A percentile compares a stretch with the other conserved stretches of the same genome.
These are phyloP conservation scores for Sycon ciliatum DNA, from an alignment of 37 sponge, comb jelly and placozoan species.

Conservation along the genomic window DNA sequence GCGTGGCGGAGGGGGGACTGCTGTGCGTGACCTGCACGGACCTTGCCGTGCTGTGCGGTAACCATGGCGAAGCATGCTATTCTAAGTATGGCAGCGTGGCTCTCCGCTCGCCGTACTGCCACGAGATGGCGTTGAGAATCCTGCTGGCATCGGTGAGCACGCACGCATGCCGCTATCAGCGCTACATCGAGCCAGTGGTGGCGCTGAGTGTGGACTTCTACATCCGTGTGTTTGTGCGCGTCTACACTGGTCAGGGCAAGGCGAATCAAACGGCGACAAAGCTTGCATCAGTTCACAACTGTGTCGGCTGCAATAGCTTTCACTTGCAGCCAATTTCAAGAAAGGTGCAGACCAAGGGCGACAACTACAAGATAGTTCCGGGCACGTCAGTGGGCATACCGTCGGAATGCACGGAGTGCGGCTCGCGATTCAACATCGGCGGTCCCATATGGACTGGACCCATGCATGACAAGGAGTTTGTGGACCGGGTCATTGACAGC, in stretches of 20 bases:
- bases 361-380: not conserved
- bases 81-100: conserved; percentile 87
- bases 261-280: conserved; percentile 57
- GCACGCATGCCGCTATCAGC: conserved; percentile 74
- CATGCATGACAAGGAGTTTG: conserved; percentile 81
- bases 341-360: conserved; percentile 36
- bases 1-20: conserved; percentile 81
- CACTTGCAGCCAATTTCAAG: conserved; percentile 65
- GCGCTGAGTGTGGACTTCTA: conserved; percentile 80
- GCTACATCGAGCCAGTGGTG: conserved; percentile 76
- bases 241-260: conserved; percentile 51
- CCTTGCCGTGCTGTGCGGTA: conserved; percentile 88
- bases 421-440: no score
- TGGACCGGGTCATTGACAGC: conserved; percentile 28
- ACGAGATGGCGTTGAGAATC: conserved; percentile 85
- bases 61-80: conserved; percentile 63
- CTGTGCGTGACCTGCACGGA: conserved; percentile 95
- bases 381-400: not conserved
- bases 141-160: conserved; percentile 56
- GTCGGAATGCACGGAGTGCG: no score
- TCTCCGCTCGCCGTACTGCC: conserved; percentile 59
- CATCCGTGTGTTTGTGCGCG: conserved; percentile 66
- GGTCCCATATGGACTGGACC: conserved; percentile 89
- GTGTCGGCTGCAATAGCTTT: conserved; percentile 79
- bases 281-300: conserved; percentile 73